A percentile compares a stretch with the other conserved stretches of the same genome.
Evolutionary conservation across 2,797 vertebrate genomes (phyloP).

Genomic region (Antrozous pallidus): DNA sequence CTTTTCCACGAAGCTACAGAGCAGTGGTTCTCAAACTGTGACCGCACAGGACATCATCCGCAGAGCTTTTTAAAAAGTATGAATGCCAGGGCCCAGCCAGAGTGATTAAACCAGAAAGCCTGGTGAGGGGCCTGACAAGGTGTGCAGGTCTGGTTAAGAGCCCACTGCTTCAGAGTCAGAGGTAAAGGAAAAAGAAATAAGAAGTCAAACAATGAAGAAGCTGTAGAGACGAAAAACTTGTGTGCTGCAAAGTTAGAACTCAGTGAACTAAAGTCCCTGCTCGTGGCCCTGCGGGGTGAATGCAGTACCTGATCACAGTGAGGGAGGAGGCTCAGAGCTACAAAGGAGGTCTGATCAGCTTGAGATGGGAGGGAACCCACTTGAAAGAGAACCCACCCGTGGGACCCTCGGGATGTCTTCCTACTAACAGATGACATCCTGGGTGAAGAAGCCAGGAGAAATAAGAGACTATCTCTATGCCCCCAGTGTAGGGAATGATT

Average conservation of each 20-base stretch:
- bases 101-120: neutral
- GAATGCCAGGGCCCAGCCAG: neutral
- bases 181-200: neutral
- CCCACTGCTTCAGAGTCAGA: neutral
- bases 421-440: neutral
- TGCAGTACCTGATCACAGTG: too few relatives aligned
- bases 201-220: neutral
- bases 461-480: neutral
- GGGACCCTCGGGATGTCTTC: neutral
- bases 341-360: neutral
- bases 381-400: fast-evolving
- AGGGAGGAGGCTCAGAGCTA: too few relatives aligned
- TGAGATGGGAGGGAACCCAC: neutral
- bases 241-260: neutral
- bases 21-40: neutral
- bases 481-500: neutral
- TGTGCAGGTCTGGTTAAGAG: neutral
- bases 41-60: neutral
- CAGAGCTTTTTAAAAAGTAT: neutral
- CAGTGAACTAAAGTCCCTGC: neutral
- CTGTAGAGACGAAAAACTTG: neutral
- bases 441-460: neutral
- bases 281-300: neutral
- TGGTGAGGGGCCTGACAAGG: neutral
- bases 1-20: too few relatives aligned